phyloP scores from a whole-genome alignment of 2,888 invertebrate genomes.

The Polyploca ridens region DNA sequence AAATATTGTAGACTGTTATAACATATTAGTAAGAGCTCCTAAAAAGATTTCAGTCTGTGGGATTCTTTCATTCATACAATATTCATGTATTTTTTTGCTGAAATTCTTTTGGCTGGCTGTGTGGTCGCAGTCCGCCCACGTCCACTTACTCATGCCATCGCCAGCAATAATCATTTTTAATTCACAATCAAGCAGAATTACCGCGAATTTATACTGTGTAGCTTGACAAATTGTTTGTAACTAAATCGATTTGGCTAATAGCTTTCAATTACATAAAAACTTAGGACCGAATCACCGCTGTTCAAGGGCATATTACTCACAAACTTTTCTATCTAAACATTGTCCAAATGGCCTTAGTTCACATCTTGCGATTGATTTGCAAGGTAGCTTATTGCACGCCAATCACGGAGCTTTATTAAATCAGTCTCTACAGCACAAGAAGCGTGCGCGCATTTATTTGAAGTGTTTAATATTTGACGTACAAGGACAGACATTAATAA shows the following conservation, averaged over 20 bases:
- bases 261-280: conserved; percentile 6
- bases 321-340: conserved; percentile 40
- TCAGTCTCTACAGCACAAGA: conserved; percentile 53
- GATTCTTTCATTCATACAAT: not conserved
- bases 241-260: not conserved
- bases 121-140: conserved; percentile 10
- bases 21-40: not conserved
- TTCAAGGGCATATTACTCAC: conserved; percentile 25
- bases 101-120: conserved; percentile 22
- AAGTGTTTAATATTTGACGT: conserved; percentile 50
- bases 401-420: conserved; percentile 50
- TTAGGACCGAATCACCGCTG: conserved; percentile 15
- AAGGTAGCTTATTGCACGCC: conserved; percentile 47
- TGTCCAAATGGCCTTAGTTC: conserved; percentile 35
- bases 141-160: conserved; percentile 1
- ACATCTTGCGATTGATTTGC: conserved; percentile 46
- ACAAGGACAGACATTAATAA: conserved; percentile 64
- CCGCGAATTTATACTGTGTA: conserved; percentile 11
- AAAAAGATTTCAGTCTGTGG: not conserved
- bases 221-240: not conserved
- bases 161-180: conserved; percentile 15
- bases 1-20: not conserved
- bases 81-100: not conserved
- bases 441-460: conserved; percentile 57
- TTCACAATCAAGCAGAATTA: conserved; percentile 19